Evolutionary conservation across 2,797 vertebrate genomes (phyloP).

Genomic region (Poeciliopsis presidionis): DNA sequence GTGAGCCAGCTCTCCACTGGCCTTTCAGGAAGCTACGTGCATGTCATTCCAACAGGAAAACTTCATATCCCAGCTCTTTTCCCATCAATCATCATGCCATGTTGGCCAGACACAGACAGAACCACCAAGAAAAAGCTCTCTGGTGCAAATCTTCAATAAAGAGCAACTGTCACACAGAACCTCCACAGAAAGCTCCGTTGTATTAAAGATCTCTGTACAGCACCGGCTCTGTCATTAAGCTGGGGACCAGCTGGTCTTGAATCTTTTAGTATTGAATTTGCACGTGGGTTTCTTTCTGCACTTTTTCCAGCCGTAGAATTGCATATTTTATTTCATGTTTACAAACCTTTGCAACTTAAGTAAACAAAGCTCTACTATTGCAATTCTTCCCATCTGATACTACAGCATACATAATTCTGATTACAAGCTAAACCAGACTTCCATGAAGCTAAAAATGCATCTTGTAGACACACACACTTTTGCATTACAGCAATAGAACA

Average conservation of each 20-base stretch:
- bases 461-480: too few relatives aligned
- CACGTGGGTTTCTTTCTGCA: not conserved
- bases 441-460: too few relatives aligned
- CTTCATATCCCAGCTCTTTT: constrained; percentile 70
- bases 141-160: constrained; percentile 79
- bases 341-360: not conserved
- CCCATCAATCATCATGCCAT: constrained; percentile 77
- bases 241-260: constrained; percentile 45
- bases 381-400: not conserved
- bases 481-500: too few relatives aligned
- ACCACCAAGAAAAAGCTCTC: constrained; percentile 72
- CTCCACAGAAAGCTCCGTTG: constrained; percentile 60
- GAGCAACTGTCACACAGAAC: constrained; percentile 73
- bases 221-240: constrained; percentile 57
- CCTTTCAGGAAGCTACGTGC: constrained; percentile 80
- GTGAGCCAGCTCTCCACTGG: constrained; percentile 59
- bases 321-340: not conserved
- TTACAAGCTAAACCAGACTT: too few relatives aligned
- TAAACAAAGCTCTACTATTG: not conserved
- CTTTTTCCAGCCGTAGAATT: constrained; percentile 26
- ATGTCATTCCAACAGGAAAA: constrained; percentile 77
- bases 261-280: constrained; percentile 43
- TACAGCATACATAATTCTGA: not conserved
- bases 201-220: constrained; percentile 62
- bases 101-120: constrained; percentile 68